Conservation (phyloP, 1,140 invertebrate genomes). For the Pectinophora gossypiella region DNA sequence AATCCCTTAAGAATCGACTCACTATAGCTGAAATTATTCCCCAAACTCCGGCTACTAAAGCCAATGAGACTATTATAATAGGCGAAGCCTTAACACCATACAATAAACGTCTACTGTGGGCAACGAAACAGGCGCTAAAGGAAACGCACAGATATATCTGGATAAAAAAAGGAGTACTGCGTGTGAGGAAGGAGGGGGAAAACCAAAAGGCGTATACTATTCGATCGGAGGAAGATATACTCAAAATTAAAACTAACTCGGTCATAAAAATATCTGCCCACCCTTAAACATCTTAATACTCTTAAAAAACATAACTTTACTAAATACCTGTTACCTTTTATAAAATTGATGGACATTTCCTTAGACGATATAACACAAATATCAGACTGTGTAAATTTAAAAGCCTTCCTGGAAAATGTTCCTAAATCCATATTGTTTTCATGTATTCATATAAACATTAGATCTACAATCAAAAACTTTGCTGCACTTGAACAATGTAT, state of each 20-base stretch:
- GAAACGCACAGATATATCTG: neutral
- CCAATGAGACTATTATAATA: neutral
- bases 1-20: neutral
- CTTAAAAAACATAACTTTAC: neutral
- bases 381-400: neutral
- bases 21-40: neutral
- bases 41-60: neutral
- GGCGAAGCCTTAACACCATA: slow-evolving; percentile 1
- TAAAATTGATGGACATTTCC: neutral
- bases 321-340: no score
- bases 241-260: neutral
- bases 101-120: neutral
- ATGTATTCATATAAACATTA: neutral
- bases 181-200: neutral
- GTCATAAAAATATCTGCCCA: neutral
- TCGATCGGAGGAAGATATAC: slow-evolving; percentile 1
- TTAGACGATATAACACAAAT: neutral
- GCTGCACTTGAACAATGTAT: slow-evolving; percentile 3
- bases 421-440: neutral
- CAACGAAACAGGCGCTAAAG: neutral
- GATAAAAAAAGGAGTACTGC: neutral
- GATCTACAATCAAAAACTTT: slow-evolving; percentile 1
- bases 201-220: neutral
- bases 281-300: neutral
- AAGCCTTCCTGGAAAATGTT: neutral